Evolutionary conservation across 2,797 vertebrate species (phyloP).

Genomic region (Sebastiscus tertius): DNA sequence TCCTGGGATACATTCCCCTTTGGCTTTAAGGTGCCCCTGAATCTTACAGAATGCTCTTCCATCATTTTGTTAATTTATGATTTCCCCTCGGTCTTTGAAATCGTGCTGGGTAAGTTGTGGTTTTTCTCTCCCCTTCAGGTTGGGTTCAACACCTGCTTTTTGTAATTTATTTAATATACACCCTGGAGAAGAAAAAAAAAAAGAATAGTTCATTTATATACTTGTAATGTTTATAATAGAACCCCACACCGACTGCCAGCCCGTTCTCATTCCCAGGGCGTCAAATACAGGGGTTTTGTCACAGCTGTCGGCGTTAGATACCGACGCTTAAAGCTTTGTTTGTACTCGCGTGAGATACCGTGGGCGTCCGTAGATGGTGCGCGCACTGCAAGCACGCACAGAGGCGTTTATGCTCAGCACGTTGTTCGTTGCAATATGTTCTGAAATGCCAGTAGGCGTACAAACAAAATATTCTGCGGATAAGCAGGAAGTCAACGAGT

Average conservation of each 20-base stretch:
- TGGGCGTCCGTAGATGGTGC: no score
- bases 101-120: neutral
- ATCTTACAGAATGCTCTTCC: neutral
- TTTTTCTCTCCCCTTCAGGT: neutral
- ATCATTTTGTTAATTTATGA: neutral
- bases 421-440: no score
- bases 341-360: no score
- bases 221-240: neutral
- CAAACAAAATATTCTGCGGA: no score
- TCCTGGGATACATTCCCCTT: neutral
- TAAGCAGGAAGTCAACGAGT: no score
- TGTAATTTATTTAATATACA: neutral
- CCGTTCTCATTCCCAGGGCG: no score
- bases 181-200: neutral
- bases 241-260: neutral
- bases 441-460: no score
- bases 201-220: neutral
- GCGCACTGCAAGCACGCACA: no score
- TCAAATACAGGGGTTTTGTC: no score
- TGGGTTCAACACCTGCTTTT: neutral
- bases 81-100: neutral
- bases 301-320: no score
- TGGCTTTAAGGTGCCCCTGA: neutral
- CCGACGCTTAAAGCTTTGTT: no score
- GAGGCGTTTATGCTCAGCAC: no score